Base-by-base conservation (phyloP, 2,113 vertebrate genomes). In the Phasianus colchicus region DNA sequence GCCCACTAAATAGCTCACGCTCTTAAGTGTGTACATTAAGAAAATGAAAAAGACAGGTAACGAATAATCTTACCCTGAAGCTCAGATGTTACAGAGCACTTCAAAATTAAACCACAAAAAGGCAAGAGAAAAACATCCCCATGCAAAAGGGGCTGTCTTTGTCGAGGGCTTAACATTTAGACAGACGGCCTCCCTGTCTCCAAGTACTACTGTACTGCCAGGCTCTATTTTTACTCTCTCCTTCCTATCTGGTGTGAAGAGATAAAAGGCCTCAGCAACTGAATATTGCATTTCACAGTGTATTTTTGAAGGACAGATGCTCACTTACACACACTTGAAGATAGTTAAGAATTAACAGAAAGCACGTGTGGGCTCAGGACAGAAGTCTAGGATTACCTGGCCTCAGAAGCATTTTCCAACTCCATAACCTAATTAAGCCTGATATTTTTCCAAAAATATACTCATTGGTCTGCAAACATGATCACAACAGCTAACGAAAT, bases 221-320 rank as follows among this genome's bases (percentile, higher is more conserved):
- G 87, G 78, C 72, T 22, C 87, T 94, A 88, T 91, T 95, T 96
- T 93, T 84, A 93, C n/a, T 77, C 75, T 76, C 82, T 83, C 87
- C 75, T 66, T 65, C 54, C 74, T 80, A 82, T 82, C 92, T 87
- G 92, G 64, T 87, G 34, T 12, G 47, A 93, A 67, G 85, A 96
- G 91, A 93, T 93, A 95, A 92, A 89, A 77, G 83, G 67, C 50
- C 79, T 86, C 82, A 12, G 69, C 69, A 74, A 66, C 17, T 2
- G 71, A 95, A 89, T 89, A 83, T 15, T 86, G 89, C 66, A 74
- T 93, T 93, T 93, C 94, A 88, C 19, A 21, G 72, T 40, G 9
- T 34, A 71, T 91, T 91, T 91, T 0, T 82, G 64, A 92, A 90
- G 86, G 92, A 48, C 84, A 95, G 91, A 88, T 61, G 89, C 79